Conservation (phyloP, 2,113 vertebrate genomes). For the Porphyrio hochstetteri region DNA sequence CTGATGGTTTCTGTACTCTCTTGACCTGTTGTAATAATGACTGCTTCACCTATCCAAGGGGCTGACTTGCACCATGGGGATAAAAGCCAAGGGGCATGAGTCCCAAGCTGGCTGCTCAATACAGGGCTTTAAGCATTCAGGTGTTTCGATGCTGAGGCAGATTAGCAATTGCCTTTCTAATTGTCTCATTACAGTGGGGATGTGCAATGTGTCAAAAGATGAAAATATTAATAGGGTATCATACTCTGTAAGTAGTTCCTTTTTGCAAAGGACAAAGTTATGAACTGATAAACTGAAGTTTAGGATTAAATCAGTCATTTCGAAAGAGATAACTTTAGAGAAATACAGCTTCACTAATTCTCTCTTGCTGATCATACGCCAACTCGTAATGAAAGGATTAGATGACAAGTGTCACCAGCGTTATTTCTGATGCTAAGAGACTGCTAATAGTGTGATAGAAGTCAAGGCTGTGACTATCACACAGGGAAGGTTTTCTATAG, state of each 20-base stretch:
- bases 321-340: constrained; percentile 1
- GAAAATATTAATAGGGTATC: neutral
- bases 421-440: constrained; percentile 42
- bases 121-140: neutral
- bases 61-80: neutral
- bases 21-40: constrained; percentile 2
- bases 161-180: neutral
- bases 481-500: neutral
- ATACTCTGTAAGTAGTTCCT: neutral
- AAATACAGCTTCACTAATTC: constrained; percentile 18
- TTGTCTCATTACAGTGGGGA: neutral
- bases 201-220: neutral
- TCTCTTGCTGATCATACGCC: constrained; percentile 6
- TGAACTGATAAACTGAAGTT: constrained; percentile 10
- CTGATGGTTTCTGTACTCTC: neutral
- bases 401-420: constrained; percentile 14
- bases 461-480: neutral
- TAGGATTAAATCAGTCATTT: constrained; percentile 20
- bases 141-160: neutral
- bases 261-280: neutral
- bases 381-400: constrained; percentile 35
- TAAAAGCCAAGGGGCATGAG: neutral
- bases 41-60: neutral
- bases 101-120: neutral
- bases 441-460: constrained; percentile 20